Conservation (phyloP, 2,888 invertebrate genomes). For the Stratiomys singularior region DNA sequence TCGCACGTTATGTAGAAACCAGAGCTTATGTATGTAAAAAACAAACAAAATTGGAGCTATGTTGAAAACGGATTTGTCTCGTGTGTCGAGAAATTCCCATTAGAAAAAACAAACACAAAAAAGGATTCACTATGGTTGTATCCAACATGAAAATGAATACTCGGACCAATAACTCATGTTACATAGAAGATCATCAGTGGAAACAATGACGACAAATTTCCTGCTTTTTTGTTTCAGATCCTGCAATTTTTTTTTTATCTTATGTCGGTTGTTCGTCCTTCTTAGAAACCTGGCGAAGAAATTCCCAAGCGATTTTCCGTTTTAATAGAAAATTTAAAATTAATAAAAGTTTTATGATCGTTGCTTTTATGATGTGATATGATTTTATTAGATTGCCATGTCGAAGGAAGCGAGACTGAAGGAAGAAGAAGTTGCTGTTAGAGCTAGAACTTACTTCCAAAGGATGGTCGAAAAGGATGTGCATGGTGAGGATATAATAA, state of each 20-base stretch:
- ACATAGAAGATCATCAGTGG: not conserved
- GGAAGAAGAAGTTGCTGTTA: too few species aligned
- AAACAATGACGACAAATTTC: conserved; percentile 17
- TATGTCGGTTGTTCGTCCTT: not conserved
- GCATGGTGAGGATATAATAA: not conserved
- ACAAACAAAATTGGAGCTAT: not conserved
- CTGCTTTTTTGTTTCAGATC: too few species aligned
- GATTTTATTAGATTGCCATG: conserved; percentile 44
- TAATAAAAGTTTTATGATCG: conserved; percentile 47
- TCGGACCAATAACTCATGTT: not conserved
- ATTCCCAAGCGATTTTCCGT: conserved; percentile 41
- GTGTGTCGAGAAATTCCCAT: conserved; percentile 20
- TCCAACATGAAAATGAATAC: not conserved
- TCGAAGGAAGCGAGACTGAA: too few species aligned
- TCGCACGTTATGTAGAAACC: too few species aligned
- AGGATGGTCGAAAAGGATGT: not conserved
- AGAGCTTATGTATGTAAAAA: not conserved
- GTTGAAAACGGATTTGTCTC: conserved; percentile 7
- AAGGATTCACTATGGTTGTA: conserved; percentile 1
- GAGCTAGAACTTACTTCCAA: too few species aligned
- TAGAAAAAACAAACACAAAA: conserved; percentile 1
- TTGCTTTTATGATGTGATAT: conserved; percentile 46
- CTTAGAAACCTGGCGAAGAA: not conserved
- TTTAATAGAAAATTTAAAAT: conserved; percentile 49
- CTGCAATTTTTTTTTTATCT: not conserved